phyloP scores from a whole-genome alignment of 2,888 invertebrate species.

The Psylliodes chrysocephalus region DNA sequence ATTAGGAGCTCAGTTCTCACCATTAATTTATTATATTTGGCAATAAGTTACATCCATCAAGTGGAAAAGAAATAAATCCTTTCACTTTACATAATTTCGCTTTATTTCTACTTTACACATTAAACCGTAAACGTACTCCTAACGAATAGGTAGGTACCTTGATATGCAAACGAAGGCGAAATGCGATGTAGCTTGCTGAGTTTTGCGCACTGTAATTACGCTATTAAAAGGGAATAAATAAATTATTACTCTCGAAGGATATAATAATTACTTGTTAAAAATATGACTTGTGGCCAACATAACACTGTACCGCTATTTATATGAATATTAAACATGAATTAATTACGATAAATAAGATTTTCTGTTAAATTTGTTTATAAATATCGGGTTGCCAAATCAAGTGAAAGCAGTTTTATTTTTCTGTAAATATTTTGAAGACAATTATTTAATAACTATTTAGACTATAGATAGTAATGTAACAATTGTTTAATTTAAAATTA shows the following conservation, averaged over 20 bases:
- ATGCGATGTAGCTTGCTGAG: conserved; percentile 23
- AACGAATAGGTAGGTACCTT: too few relatives aligned
- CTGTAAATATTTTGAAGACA: too few relatives aligned
- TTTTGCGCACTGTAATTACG: conserved; percentile 15
- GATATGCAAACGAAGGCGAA: conserved; percentile 25
- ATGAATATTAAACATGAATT: too few relatives aligned
- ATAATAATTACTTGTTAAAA: conserved; percentile 5
- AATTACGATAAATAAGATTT: too few relatives aligned
- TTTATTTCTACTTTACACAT: neutral
- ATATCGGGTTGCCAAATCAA: too few relatives aligned
- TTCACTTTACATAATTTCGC: conserved; percentile 10
- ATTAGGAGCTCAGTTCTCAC: neutral
- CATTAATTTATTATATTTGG: conserved; percentile 19
- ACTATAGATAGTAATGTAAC: too few relatives aligned
- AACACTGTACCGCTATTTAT: too few relatives aligned
- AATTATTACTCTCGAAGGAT: conserved; percentile 8
- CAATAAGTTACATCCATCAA: conserved; percentile 6
- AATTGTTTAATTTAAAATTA: too few relatives aligned
- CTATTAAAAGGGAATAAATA: conserved; percentile 20
- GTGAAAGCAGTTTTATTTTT: too few relatives aligned
- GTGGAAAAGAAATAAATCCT: neutral
- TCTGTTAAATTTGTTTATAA: too few relatives aligned
- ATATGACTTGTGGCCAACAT: too few relatives aligned
- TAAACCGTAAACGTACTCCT: neutral
- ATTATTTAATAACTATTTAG: too few relatives aligned